Evolutionary conservation across 1,140 invertebrate species (phyloP), one percentile per base, ranked within the genome.

Genomic region (Pogonomyrmex californicus): DNA sequence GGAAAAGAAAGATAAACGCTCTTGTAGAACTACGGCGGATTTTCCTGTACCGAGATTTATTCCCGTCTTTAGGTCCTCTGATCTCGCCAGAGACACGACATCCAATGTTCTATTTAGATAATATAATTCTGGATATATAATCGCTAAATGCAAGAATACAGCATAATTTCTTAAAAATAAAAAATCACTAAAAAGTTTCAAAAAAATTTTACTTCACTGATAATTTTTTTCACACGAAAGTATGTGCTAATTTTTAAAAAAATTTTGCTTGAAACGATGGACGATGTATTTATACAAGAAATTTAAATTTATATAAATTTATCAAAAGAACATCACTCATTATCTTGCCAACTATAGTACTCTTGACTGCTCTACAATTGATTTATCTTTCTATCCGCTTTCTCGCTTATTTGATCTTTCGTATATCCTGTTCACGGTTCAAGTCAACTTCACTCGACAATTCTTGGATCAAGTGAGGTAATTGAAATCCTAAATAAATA

Each of bases 21-120:
- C 54, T 75, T 83, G 79, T 68, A 68, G 36, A 83, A 73, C 30
- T 73, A 60, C 68, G n/a, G 6, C 30, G 54, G 79, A 38, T 49
- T 47, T 60, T 65, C 41, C 33, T 1, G 65, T 41, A 38, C 10
- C n/a, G 41, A 83, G 54, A 83, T 83, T 83, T 83, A 83, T 83
- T 62, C 62, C 68, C 33, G 33, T 83, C 79, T 75, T 83, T 83
- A 83, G 68, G n/a, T 83, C 30, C 38, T 66, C 54, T 83, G 68
- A 83, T 83, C 66, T 41, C 51, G 54, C 38, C 49, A 14, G 65
- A 62, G 56, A 62, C 68, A 60, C 54, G 54, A 75, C 30, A 49
- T 44, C n/a, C 79, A 60, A 49, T 62, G 33, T 83, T 58, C 30
- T 10, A 82, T 82, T 82, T 60, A 82, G 66, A 73, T 82, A 82